Percentiles rank a stretch among this genome's conserved stretches.
These are phyloP conservation scores for Microplitis manilae DNA, from an alignment of 2,888 invertebrate genomes.

Conservation along the genomic window DNA sequence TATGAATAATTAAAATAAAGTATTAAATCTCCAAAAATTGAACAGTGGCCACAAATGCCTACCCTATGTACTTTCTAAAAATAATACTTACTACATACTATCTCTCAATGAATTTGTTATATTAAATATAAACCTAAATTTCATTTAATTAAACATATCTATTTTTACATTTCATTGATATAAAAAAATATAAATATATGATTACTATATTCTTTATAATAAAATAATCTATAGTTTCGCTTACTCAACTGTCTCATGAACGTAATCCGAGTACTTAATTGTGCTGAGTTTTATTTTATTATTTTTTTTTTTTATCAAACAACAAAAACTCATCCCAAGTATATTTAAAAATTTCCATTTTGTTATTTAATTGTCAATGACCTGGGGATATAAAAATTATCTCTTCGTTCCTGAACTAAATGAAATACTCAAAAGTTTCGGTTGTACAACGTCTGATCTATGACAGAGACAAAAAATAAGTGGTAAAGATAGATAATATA, in stretches of 20 bases:
- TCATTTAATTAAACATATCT: not conserved
- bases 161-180: not conserved
- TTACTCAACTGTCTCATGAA: not conserved
- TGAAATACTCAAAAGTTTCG: not conserved
- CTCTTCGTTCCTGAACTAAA: not conserved
- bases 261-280: slow-evolving; percentile 30
- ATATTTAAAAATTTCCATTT: not conserved
- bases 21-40: no score
- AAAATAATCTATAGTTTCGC: not conserved
- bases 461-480: slow-evolving; percentile 7
- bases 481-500: slow-evolving; percentile 2
- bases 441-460: not conserved
- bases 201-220: not conserved
- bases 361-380: not conserved
- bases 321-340: not conserved
- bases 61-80: no score
- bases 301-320: not conserved
- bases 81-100: no score
- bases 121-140: not conserved
- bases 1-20: no score
- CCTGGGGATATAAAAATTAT: not conserved
- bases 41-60: no score
- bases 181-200: not conserved
- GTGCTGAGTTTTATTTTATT: slow-evolving; percentile 13
- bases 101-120: no score